A percentile compares a stretch with the other conserved stretches of the same genome.
These are phyloP conservation scores for Albula goreensis DNA, from an alignment of 2,113 vertebrate species.

Conservation along the genomic window DNA sequence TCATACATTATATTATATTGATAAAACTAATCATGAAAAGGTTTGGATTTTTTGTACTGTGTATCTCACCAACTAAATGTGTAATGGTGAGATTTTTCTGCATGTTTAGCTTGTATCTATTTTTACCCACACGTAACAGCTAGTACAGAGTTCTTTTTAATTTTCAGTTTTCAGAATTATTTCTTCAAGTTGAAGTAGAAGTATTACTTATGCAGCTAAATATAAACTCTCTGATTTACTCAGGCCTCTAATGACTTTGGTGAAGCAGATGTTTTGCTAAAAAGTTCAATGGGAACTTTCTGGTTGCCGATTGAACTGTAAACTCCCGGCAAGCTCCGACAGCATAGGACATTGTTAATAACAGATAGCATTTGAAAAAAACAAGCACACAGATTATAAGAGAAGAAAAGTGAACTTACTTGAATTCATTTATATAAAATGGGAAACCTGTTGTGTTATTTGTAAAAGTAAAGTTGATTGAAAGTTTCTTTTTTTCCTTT, in stretches of 20 bases:
- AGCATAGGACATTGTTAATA: slow-evolving; percentile 4
- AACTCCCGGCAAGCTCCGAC: neutral
- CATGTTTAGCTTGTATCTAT: neutral
- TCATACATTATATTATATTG: neutral
- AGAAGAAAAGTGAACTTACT: neutral
- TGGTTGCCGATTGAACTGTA: neutral
- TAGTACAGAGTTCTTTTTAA: neutral
- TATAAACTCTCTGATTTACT: neutral
- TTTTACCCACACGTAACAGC: neutral
- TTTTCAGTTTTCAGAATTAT: neutral
- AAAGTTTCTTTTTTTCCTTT: neutral
- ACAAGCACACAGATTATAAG: slow-evolving; percentile 3
- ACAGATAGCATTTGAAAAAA: neutral
- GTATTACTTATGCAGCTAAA: slow-evolving; percentile 2
- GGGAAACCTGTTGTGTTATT: neutral
- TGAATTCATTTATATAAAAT: neutral
- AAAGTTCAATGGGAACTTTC: neutral
- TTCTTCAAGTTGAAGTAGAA: neutral
- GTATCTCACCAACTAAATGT: neutral
- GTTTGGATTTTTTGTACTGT: neutral
- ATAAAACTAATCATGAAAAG: neutral
- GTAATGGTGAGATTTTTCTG: neutral
- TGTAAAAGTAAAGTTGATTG: neutral
- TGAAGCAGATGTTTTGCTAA: neutral
- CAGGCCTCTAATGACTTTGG: neutral